phyloP scores from a whole-genome alignment of 2,113 vertebrate species.

The Daphoenositta chrysoptera region DNA sequence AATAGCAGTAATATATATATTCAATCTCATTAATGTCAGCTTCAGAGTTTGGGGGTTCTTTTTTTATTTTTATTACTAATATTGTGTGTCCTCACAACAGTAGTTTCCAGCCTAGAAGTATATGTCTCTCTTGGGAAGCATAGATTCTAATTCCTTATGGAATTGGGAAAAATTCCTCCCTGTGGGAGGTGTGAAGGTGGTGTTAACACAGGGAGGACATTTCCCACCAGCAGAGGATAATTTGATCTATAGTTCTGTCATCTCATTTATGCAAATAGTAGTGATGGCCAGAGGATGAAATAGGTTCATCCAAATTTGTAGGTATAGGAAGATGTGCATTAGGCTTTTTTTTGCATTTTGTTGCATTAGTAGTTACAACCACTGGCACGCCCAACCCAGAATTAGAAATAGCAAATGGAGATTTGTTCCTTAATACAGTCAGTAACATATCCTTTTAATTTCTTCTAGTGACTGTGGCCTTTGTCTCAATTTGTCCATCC shows the following conservation, averaged over 20 bases:
- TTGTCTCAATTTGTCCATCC: not conserved
- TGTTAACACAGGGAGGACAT: not conserved
- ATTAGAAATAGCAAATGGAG: not conserved
- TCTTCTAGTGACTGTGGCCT: not conserved
- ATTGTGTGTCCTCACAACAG: not conserved
- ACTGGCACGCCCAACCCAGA: not conserved
- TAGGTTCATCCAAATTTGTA: not conserved
- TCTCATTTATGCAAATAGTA: not conserved
- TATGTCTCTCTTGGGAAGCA: not conserved
- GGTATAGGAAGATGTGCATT: not conserved
- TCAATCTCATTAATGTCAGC: not conserved
- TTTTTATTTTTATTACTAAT: not conserved
- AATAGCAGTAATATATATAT: not conserved
- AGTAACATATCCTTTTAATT: not conserved
- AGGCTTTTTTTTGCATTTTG: no score
- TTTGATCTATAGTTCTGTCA: not conserved
- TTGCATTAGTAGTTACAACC: not conserved
- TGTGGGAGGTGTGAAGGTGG: not conserved
- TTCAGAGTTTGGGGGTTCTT: fast-evolving
- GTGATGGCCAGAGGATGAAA: not conserved
- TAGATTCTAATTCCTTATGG: not conserved
- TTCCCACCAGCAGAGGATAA: not conserved
- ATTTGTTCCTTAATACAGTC: not conserved
- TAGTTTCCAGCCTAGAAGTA: not conserved
- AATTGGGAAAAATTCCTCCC: not conserved